Conservation (phyloP, 2,888 invertebrate genomes). For the Teinopalpus imperialis region DNA sequence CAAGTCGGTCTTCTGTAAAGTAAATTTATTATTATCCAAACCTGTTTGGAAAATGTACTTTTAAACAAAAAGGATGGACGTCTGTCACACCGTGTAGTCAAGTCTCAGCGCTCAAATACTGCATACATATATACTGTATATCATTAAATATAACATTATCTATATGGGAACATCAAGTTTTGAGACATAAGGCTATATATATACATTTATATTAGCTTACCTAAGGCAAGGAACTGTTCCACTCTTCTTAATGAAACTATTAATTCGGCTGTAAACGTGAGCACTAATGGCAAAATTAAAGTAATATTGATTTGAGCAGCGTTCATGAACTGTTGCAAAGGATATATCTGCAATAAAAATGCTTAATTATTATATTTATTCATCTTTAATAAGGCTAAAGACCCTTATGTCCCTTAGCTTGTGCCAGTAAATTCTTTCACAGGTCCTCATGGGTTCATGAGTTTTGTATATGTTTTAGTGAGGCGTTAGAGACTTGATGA, state of each 20-base stretch:
- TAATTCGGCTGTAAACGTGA: conserved; percentile 81
- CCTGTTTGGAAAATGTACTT: neutral
- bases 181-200: too few relatives aligned
- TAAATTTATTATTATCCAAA: conserved; percentile 28
- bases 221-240: conserved; percentile 59
- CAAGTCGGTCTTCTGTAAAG: conserved; percentile 62
- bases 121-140: too few relatives aligned
- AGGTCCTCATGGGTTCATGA: too few relatives aligned
- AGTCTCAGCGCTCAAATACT: too few relatives aligned
- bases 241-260: conserved; percentile 70
- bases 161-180: too few relatives aligned
- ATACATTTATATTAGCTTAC: conserved; percentile 51
- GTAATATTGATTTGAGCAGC: conserved; percentile 71
- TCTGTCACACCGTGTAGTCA: neutral
- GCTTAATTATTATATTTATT: too few relatives aligned
- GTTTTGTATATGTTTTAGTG: too few relatives aligned
- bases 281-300: conserved; percentile 67
- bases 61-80: neutral
- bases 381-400: too few relatives aligned
- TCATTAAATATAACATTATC: too few relatives aligned
- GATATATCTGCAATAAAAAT: conserved; percentile 62
- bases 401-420: too few relatives aligned
- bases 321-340: conserved; percentile 69
- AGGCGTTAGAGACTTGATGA: too few relatives aligned
- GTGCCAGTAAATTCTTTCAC: too few relatives aligned